Evolutionary conservation across 2,797 vertebrate species (phyloP), one percentile per base, ranked within the genome.

Genomic region (Alauda arvensis): DNA sequence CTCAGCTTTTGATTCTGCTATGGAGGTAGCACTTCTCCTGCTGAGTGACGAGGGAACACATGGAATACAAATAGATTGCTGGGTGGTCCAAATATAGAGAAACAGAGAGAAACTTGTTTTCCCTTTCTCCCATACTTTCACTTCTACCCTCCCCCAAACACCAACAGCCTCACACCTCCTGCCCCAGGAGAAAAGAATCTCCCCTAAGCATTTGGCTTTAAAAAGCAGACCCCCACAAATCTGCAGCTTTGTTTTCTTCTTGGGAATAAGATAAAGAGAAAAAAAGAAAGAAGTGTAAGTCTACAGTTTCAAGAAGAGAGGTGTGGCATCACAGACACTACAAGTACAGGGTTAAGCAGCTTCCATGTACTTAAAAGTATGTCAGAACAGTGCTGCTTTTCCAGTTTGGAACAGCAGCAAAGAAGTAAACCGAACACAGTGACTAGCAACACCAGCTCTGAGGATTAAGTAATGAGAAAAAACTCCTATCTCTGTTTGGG

Each of bases 51-150:
- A 59, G 40, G 24, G n/a, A 94, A 83, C 48, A 87, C 8, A 42
- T 18, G n/a, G 66, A 78, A 82, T 34, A 65, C 74, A 81, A 53
- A 68, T 39, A 49, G 25, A 75, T 12, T 48, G 12, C 66, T 90
- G 84, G 66, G 84, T 94, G 86, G 86, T 81, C 93, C 88, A 82
- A 83, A 63, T 34, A 51, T 21, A 88, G 79, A 76, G 57, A 48
- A 63, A 40, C 8, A 5, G 42, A 80, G 28, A 61, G 33, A 56
- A 71, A 87, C 19, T 31, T 18, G 14, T 77, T 40, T 49, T 52
- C 42, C 5, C 1, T 77, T 79, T 88, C 72, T 89, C 28, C 28
- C 26, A 25, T 15, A n/a, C 31, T 74, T 70, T 43, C 31, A 66
- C 25, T 14, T 69, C 39, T 33, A 24, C 31, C 60, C 51, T 85